Evolutionary conservation across 2,888 invertebrate genomes (phyloP).

Genomic region (Zeuzera pyrina): DNA sequence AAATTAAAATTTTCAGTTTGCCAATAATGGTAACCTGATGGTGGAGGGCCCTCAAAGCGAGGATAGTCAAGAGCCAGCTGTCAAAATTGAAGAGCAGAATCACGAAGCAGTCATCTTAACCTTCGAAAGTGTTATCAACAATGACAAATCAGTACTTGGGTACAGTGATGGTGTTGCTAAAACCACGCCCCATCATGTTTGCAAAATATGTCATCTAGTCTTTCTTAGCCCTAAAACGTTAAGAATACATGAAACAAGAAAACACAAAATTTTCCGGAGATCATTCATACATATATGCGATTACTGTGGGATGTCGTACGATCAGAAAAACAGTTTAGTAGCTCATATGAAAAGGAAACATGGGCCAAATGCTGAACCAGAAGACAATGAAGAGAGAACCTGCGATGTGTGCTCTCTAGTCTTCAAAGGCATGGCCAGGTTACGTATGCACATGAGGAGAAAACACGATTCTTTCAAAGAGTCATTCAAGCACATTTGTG

Average conservation of each 20-base stretch:
- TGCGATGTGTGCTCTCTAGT: slow-evolving; percentile 59
- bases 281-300: slow-evolving; percentile 50
- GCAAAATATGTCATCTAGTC: slow-evolving; percentile 57
- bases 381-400: slow-evolving; percentile 43
- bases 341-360: slow-evolving; percentile 59
- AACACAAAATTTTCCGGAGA: slow-evolving; percentile 44
- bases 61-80: slow-evolving; percentile 38
- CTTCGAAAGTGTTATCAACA: slow-evolving; percentile 46
- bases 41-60: slow-evolving; percentile 34
- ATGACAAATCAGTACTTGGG: slow-evolving; percentile 17
- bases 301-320: slow-evolving; percentile 55
- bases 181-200: slow-evolving; percentile 26
- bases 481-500: slow-evolving; percentile 44
- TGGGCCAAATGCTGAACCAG: slow-evolving; percentile 34
- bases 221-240: slow-evolving; percentile 50
- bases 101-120: slow-evolving; percentile 47
- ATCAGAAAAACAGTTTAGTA: slow-evolving; percentile 49
- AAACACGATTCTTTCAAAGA: slow-evolving; percentile 54
- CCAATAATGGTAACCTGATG: slow-evolving; percentile 34
- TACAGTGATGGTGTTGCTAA: slow-evolving; percentile 14
- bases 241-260: slow-evolving; percentile 48
- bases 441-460: slow-evolving; percentile 59
- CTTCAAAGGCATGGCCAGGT: slow-evolving; percentile 48
- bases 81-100: slow-evolving; percentile 43
- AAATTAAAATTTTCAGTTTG: too few relatives aligned